Evolutionary conservation across 2,797 vertebrate species (phyloP).

Genomic region (Chloroceryle inda): DNA sequence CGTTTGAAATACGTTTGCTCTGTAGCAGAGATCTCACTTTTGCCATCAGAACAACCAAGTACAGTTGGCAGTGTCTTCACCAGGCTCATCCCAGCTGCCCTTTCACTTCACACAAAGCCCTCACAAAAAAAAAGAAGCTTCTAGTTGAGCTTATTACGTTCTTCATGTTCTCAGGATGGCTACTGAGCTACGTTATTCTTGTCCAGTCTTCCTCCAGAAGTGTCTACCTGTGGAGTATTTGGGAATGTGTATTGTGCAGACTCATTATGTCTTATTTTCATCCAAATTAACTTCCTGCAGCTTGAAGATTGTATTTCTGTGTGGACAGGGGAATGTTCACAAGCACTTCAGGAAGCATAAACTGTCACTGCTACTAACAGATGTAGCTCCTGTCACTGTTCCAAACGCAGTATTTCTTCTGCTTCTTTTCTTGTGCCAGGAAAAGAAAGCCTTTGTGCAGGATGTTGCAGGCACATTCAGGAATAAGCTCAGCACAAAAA

Average conservation of each 20-base stretch:
- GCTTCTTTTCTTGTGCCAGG: neutral
- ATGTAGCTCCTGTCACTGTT: neutral
- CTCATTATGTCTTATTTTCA: neutral
- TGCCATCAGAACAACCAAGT: rapidly evolving
- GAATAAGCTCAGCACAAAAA: neutral
- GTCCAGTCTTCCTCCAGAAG: neutral
- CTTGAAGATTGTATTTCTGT: neutral
- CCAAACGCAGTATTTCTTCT: neutral
- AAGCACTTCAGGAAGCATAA: neutral
- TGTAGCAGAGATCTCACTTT: neutral
- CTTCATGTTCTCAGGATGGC: neutral
- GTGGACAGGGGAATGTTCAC: neutral
- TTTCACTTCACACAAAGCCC: neutral
- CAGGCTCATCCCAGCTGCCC: neutral
- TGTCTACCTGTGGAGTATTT: neutral
- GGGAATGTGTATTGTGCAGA: neutral
- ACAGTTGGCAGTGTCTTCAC: neutral
- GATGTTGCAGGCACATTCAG: neutral
- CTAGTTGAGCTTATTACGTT: neutral
- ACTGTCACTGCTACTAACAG: neutral
- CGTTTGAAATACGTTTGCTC: neutral
- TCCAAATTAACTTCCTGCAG: neutral
- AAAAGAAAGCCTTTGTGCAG: neutral
- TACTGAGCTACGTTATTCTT: neutral
- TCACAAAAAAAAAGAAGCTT: neutral